A percentile compares a stretch with the other conserved stretches of the same genome.
phyloP scores from a whole-genome alignment of 2,113 vertebrate genomes.

The Rattus norvegicus region GRCr8 NC_086026.1:125011001-125011500 shows the following conservation, averaged over 20 bases:
- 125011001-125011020: background rate
- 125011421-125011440: background rate
- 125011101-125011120: background rate
- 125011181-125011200: background rate
- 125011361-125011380: background rate
- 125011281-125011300: background rate
- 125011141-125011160: background rate
- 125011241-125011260: background rate
- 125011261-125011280: background rate
- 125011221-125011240: background rate
- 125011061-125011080: background rate
- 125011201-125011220: background rate
- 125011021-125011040: background rate
- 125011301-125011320: background rate
- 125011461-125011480: background rate
- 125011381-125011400: background rate
- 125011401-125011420: background rate
- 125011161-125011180: background rate
- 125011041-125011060: background rate
- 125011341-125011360: background rate
- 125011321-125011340: background rate
- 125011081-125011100: background rate
- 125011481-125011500: background rate
- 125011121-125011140: background rate
- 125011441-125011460: background rate